Percentiles rank a stretch among this genome's conserved stretches.
Evolutionary conservation across 2,113 vertebrate species (phyloP).

Genomic region (Pipra filicauda): DNA sequence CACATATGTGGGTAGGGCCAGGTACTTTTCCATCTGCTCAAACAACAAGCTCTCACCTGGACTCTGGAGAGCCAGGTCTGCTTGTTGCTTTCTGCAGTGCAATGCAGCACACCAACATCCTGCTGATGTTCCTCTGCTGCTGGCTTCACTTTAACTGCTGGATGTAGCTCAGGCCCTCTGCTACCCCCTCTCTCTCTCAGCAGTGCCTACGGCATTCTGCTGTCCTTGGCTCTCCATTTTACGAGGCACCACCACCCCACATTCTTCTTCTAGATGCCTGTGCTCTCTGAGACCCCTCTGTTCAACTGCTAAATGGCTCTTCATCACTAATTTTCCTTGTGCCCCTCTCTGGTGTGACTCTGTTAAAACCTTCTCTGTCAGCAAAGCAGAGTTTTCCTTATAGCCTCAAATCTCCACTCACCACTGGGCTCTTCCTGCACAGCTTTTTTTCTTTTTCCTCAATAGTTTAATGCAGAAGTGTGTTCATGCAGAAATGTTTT

Average conservation of each 20-base stretch:
- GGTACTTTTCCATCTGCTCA: not conserved
- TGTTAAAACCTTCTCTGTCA: not conserved
- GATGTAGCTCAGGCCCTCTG: not conserved
- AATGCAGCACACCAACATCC: rapidly evolving
- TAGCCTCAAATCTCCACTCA: not conserved
- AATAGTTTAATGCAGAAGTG: not conserved
- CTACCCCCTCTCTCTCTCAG: not conserved
- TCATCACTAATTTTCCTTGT: not conserved
- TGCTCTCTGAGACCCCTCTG: not conserved
- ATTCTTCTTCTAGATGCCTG: not conserved
- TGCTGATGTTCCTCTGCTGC: not conserved
- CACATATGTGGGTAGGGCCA: no score
- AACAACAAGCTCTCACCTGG: not conserved
- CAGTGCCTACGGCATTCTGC: not conserved
- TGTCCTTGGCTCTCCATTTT: not conserved
- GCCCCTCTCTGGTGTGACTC: not conserved
- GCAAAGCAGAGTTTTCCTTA: not conserved
- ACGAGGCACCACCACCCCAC: not conserved
- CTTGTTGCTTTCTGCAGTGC: not conserved
- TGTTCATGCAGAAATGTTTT: not conserved
- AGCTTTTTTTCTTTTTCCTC: not conserved
- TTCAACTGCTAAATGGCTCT: not conserved
- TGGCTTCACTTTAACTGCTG: not conserved
- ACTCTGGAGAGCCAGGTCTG: not conserved
- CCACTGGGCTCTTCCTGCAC: not conserved